Evolutionary conservation across 2,888 invertebrate species (phyloP), one percentile per base, ranked within the genome.

Genomic region (Marasmarcha lunaedactyla): DNA sequence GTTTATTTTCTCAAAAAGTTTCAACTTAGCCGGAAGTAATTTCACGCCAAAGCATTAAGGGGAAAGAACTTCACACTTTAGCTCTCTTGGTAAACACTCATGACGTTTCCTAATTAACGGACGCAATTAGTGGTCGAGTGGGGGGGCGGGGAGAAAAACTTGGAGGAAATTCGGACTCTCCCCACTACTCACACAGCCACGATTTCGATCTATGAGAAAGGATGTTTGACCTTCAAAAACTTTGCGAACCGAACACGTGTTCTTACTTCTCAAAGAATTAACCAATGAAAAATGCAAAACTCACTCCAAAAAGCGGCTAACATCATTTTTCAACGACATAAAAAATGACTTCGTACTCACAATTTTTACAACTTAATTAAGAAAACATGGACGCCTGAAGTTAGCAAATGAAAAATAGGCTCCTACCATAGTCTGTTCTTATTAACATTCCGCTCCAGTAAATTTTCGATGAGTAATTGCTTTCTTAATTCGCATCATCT

Each of bases 61-160:
- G 58, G 65, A 63, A 34, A 14, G 70, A 81, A 83, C 83, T 83
- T 81, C 81, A 81, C 83, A 83, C 83, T 81, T 20, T 79, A 79
- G 78, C 74, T 67, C 71, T 61, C 68, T 71, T 65, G 65, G 81
- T 83, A 83, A 83, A 83, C 83, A 83, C 83, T 83, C 81, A 83
- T 79, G 83, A 83, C 83, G 83, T 79, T 78, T 78, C 78, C 72
- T 83, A 83, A 83, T 83, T 83, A 83, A 81, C 81, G 81, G 74
- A 79, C 83, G 81, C 83, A 83, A 83, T 83, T 83, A 83, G 83
- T 66, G 83, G 83, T 69, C 65, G 70, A 61, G 71, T 69, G 68
- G 54, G 50, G 49, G 49, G 48, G 51, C 56, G 60, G 59, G 69
- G 68, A 76, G 73, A 76, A 77, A 76, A 81, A 74, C 67, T 77